Base-by-base conservation (phyloP, 2,797 vertebrate species). In the Propithecus deckenii region DNA sequence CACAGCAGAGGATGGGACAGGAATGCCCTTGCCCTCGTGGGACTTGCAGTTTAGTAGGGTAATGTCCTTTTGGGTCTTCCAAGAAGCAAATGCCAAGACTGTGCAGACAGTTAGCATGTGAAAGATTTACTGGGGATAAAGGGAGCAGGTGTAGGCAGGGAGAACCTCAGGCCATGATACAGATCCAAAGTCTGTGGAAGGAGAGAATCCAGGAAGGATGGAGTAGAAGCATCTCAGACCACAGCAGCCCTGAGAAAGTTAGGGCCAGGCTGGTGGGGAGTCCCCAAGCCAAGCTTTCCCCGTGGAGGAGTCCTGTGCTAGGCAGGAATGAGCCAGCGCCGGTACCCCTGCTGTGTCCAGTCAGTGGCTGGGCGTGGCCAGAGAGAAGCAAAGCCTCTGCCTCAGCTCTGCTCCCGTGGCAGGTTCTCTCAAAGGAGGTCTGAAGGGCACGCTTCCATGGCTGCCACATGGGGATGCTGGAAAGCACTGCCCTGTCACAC, bases 271-370 rank as follows among this genome's bases (percentile, higher is more conserved):
- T 14, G 10, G 18, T 7, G 57, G 4, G 12, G 46, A 15, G 38
- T 67, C n/a, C 69, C 57, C 14, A 10, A 20, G 28, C 18, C 30
- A 30, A 20, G 50, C 8, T 43, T 55, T 57, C 46, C 69, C 52
- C 14, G 2, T 13, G n/a, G 59, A 46, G 2, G 22, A 59, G 20
- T 38, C 59, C 28, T 28, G 0, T 11, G 7, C 10, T 20, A 4
- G 20, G 15, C 50, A 32, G 20, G 7, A 35, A 6, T 1, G 13
- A 17, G 43, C 50, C 3, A 3, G 7, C n/a, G 1, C 17, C 3
- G 7, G 1, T 20, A 3, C 38, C 30, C 38, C 84, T 79, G 84
- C 65, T 57, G 9, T 0, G 0, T 43, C 35, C 18, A 12, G 55
- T 84, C 8, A 2, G 30, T 7, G 35, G 55, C 41, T 7, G 5